Conservation (phyloP, 2,113 vertebrate species). For the Albula glossodonta region DNA sequence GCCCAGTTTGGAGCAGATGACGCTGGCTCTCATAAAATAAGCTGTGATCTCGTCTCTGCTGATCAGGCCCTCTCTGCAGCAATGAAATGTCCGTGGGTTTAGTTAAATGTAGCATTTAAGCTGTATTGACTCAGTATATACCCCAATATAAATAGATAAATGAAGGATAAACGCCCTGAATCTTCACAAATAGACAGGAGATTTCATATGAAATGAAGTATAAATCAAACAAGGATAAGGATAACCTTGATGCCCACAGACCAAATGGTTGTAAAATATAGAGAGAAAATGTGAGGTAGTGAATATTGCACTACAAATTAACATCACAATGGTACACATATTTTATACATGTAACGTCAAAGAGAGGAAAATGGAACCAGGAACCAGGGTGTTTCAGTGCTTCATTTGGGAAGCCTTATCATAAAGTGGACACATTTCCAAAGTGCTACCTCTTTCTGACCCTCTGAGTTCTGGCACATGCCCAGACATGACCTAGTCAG, state of each 20-base stretch:
- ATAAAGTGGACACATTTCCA: neutral
- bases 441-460: neutral
- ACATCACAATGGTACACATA: neutral
- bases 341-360: neutral
- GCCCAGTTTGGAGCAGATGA: slow-evolving; percentile 93
- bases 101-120: neutral
- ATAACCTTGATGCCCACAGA: too few species aligned
- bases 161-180: too few species aligned
- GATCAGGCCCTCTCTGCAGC: slow-evolving; percentile 84
- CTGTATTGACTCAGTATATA: too few species aligned
- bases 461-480: neutral
- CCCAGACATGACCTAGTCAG: neutral
- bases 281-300: neutral
- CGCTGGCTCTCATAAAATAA: slow-evolving; percentile 94
- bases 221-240: too few species aligned
- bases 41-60: slow-evolving; percentile 93
- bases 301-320: neutral
- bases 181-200: too few species aligned
- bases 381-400: neutral
- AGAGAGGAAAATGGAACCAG: neutral
- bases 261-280: neutral
- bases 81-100: neutral
- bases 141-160: too few species aligned
- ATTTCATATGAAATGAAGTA: too few species aligned
- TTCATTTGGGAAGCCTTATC: too few species aligned